These are phyloP conservation scores for Anoplolepis gracilipes DNA, from an alignment of 1,140 invertebrate genomes.

Conservation along the genomic window DNA sequence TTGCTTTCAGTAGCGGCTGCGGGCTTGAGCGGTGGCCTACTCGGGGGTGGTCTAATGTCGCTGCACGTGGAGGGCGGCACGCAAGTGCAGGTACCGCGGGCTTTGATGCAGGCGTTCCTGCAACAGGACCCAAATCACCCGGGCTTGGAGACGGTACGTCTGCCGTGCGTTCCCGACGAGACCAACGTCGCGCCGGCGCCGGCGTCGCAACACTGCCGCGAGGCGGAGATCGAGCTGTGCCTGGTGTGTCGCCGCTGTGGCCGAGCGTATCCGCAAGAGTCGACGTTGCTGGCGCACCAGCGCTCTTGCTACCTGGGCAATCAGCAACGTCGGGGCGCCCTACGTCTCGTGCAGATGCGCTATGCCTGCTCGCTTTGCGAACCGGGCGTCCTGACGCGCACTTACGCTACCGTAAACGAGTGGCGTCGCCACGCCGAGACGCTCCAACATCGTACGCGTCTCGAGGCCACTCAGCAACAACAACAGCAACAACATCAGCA, in stretches of 20 bases:
- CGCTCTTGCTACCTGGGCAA: constrained; percentile 89
- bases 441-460: constrained; percentile 85
- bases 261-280: constrained; percentile 91
- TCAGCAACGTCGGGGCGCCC: constrained; percentile 88
- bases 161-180: constrained; percentile 81
- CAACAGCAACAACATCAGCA: constrained; percentile 73
- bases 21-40: constrained; percentile 76
- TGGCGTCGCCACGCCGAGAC: constrained; percentile 90
- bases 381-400: constrained; percentile 85
- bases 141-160: constrained; percentile 88
- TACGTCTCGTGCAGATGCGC: constrained; percentile 89
- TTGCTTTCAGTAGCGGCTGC: constrained; percentile 83
- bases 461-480: constrained; percentile 77
- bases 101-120: constrained; percentile 89
- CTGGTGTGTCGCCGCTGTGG: constrained; percentile 95
- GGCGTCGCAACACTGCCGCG: constrained; percentile 84
- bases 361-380: constrained; percentile 90
- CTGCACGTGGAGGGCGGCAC: constrained; percentile 85
- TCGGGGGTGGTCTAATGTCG: constrained; percentile 78
- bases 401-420: constrained; percentile 87
- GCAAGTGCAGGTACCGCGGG: constrained; percentile 88
- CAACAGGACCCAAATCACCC: constrained; percentile 89
- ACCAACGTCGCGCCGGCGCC: constrained; percentile 78
- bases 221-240: constrained; percentile 92
- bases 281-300: constrained; percentile 91